Evolutionary conservation across 2,888 invertebrate genomes (phyloP), one percentile per base, ranked within the genome.

Genomic region (Orthosia gracilis): DNA sequence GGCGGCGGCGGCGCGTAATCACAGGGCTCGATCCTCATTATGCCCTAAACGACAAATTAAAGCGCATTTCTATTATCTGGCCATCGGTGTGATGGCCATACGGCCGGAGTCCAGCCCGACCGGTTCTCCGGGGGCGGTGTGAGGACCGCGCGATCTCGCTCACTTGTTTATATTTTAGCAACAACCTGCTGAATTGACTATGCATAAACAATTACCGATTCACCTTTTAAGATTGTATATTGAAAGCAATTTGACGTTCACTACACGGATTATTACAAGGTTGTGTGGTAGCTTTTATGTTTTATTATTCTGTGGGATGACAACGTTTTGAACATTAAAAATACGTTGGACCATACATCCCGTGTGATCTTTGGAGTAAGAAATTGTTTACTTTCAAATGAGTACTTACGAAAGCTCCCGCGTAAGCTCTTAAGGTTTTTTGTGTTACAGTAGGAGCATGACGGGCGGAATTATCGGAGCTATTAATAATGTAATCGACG

Each of bases 21-120:
- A 97, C 97, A 97, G 97, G 96, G 94, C 96, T 87, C 90, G 91
- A 90, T 91, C 91, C 94, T 96, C 96, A 96, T 96, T 96, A 96
- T 95, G 91, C 94, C 94, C 94, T 96, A 96, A 96, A 96, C 96
- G 96, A 96, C 96, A 96, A 96, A 96, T 96, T 96, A 96, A 96
- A 96, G 94, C 94, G 95, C 94, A 93, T 95, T 96, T 96, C 96
- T 96, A 96, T 96, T 96, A 96, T 96, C 95, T 94, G 93, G 85
- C 94, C 94, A 93, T 93, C 93, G 93, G 92, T 93, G 92, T 94
- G 93, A 93, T 92, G 91, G 90, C 90, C 89, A 89, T 81, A 68
- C 84, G 80, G 67, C 64, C 64, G 69, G 63, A 87, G 23, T 63
- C 82, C 87, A 83, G 89, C 93, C 94, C 94, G 93, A 94, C 95